Base-by-base conservation (phyloP, 2,888 invertebrate genomes). In the Sinelater perroti region DNA sequence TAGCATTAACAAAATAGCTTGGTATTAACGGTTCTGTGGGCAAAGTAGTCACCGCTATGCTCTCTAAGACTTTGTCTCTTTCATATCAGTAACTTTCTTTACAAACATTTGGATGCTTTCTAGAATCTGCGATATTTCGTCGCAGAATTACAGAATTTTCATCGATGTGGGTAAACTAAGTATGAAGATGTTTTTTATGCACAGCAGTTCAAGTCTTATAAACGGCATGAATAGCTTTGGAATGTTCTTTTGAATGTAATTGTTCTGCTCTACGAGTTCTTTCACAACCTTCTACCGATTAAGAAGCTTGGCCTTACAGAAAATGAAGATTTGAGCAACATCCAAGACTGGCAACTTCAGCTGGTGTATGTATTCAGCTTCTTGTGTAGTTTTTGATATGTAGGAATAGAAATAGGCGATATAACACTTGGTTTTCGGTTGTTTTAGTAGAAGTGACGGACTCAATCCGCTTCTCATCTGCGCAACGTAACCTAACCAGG, bases 321-420 rank as follows among this genome's bases (percentile, higher is more conserved):
- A 88, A 0, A 88, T 85, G 3, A 93, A 82, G 17, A 91, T 85
- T 72, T 88, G 86, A 2, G 90, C 90, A 26, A 87, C 81, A 70
- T 91, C 88, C 0, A 93, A 92, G 3, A 93, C 87, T 67, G 82
- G 78, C 40, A 93, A 78, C 26, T 85, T 84, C 57, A 93, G 79
- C 74, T 90, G 90, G 77, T 87, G 86, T 85, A 93, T 90, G 68
- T 89, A 88, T 71, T 93, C 91, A 0, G 91, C 85, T 79, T 94
- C 94, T 60, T 87, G 81, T 33, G 92, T 89, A 44, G 90, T 84
- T 76, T 90, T 89, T 1, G 80, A 78, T 45, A 91, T 86, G 46
- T 85, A 88, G 1, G 85, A 81, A 74, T 91, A 89, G 67, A 93
- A 90, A 75, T 93, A 89, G 0, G 91, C 81, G 1, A 83, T 78